Evolutionary conservation across 2,113 vertebrate species (phyloP).

Genomic region (Salvelinus alpinus): DNA sequence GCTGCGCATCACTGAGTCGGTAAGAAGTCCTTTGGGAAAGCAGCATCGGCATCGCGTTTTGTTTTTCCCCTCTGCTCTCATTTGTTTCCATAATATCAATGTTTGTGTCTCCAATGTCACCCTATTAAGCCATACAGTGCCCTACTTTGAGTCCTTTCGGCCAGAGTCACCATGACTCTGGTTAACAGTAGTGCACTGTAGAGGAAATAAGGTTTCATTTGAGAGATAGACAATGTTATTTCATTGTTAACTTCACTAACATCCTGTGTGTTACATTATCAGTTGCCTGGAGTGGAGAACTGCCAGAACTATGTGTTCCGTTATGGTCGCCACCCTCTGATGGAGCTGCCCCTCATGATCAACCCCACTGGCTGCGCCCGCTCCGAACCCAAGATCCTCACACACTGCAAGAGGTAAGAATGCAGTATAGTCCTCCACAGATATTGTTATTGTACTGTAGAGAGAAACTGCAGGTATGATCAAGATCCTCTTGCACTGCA

Average conservation of each 20-base stretch:
- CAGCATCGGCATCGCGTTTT: no score
- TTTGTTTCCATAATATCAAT: no score
- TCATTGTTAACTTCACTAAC: background rate
- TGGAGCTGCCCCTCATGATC: conserved; percentile 98
- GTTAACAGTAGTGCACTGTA: no score
- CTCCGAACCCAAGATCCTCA: conserved; percentile 93
- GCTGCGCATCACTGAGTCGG: conserved; percentile 96
- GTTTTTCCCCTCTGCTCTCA: no score
- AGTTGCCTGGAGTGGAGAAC: conserved; percentile 96
- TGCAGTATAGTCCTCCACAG: background rate
- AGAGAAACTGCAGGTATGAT: no score
- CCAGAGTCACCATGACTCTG: no score
- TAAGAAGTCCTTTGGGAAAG: conserved; percentile 62
- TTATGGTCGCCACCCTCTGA: conserved; percentile 94
- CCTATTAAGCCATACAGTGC: no score
- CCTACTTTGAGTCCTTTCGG: no score
- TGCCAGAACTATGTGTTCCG: conserved; percentile 97
- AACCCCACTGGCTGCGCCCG: conserved; percentile 95
- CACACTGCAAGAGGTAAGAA: conserved; percentile 93
- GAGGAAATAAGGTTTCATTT: no score
- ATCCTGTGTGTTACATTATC: conserved; percentile 10
- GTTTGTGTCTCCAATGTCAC: no score
- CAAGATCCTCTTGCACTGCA: conserved; percentile 95
- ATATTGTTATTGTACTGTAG: background rate
- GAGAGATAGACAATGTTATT: background rate